Base-by-base conservation (phyloP, 2,113 vertebrate species). In the Malurus cyaneus region DNA sequence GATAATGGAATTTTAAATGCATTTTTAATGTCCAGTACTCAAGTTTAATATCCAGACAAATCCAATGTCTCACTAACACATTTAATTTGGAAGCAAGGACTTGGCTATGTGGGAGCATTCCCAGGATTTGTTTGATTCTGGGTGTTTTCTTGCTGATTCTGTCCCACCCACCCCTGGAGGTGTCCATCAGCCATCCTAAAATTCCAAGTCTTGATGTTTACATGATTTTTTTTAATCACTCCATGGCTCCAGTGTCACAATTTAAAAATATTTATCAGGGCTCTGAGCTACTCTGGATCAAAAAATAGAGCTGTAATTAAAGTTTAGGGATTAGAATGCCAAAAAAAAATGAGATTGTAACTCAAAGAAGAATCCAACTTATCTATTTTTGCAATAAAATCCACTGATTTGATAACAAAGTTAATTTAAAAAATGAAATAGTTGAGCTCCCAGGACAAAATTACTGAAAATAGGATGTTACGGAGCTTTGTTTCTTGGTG, bases 1-100 rank as follows among this genome's bases (percentile, higher is more conserved):
- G 60, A 66, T 46, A 66, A 88, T 42, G 74, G 65, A 46, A 81
- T 66, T 83, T 73, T 3, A 53, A 89, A 77, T 94, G 90, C 54
- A 61, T 94, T 93, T 96, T 94, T 95, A 88, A 93, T 92, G 70
- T 42, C 41, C 41, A 69, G 49, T 46, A 94, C 71, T 88, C 88
- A 88, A 65, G 46, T 80, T 88, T 34, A 80, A 78, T 77, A 46
- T 24, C 39, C 50, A 94, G 86, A 61, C 19, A 86, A 90, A 93
- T 70, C 59, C 70, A 73, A 6, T 34, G 28, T 49, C 78, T 96
- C 54, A 67, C 69, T 78, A 78, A 86, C 49, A 3, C 73, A 34
- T 84, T 91, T 91, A 46, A 86, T 84, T 85, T 73, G 52, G 83
- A 57, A 46, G 20, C 46, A 18, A 88, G 49, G 32, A 52, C 53